Conservation (phyloP, 2,113 vertebrate genomes). For the Rhabdomys dilectus region DNA sequence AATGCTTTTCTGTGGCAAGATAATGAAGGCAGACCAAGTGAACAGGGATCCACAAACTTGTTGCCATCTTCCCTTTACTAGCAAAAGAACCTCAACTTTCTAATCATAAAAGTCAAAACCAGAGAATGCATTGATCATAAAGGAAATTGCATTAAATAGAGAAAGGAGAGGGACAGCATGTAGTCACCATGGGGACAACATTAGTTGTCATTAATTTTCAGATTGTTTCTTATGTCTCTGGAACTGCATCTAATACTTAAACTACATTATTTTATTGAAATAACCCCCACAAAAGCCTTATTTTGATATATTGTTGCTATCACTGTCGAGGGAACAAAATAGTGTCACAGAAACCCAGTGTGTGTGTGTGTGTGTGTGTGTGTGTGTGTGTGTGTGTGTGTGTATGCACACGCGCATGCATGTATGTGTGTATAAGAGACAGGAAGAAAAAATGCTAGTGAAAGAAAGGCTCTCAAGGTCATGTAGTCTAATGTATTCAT, state of each 20-base stretch:
- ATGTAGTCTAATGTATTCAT: background rate
- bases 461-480: background rate
- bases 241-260: slow-evolving; percentile 6
- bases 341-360: background rate
- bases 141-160: background rate
- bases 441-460: background rate
- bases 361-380: too few relatives aligned
- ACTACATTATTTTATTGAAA: slow-evolving; percentile 37
- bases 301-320: background rate
- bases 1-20: background rate
- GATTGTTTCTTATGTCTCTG: background rate
- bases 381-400: too few relatives aligned
- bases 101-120: background rate
- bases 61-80: background rate
- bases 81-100: background rate
- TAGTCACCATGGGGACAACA: background rate
- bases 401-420: too few relatives aligned
- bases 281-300: background rate
- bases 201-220: background rate
- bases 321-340: background rate
- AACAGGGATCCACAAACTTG: background rate
- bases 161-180: background rate
- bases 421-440: background rate
- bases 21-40: background rate
- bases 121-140: background rate